These are phyloP conservation scores for Nineta flava DNA, from an alignment of 2,888 invertebrate genomes.

Conservation along the genomic window DNA sequence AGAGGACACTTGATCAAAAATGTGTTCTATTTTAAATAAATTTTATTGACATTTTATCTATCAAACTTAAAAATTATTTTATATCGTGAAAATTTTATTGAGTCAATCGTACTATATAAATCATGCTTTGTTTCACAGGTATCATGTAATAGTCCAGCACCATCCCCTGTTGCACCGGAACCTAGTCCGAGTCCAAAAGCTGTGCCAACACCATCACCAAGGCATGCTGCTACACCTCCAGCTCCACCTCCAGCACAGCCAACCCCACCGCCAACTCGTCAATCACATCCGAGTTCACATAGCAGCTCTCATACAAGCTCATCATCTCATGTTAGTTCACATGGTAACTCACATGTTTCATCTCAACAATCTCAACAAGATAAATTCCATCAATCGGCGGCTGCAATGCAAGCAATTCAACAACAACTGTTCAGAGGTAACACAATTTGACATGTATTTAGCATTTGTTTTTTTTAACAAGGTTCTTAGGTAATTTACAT, in stretches of 20 bases:
- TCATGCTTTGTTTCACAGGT: slow-evolving; percentile 9
- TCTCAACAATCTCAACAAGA: slow-evolving; percentile 20
- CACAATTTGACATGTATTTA: slow-evolving; percentile 7
- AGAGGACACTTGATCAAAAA: too few relatives aligned
- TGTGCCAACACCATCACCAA: slow-evolving; percentile 21
- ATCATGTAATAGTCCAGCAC: slow-evolving; percentile 30
- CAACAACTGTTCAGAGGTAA: slow-evolving; percentile 69
- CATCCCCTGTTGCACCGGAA: slow-evolving; percentile 37
- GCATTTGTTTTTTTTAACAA: not conserved
- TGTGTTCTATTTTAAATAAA: too few relatives aligned
- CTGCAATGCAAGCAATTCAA: slow-evolving; percentile 70
- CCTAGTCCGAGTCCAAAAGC: slow-evolving; percentile 34
- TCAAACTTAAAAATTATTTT: too few relatives aligned
- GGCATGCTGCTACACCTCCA: slow-evolving; percentile 36
- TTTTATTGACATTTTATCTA: too few relatives aligned
- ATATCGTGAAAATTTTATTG: too few relatives aligned
- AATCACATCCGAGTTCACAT: slow-evolving; percentile 13
- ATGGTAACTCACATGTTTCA: slow-evolving; percentile 13
- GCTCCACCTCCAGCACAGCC: slow-evolving; percentile 32
- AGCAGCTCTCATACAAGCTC: slow-evolving; percentile 17
- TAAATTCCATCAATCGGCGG: slow-evolving; percentile 37
- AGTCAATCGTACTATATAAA: not conserved
- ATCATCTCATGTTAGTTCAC: slow-evolving; percentile 21
- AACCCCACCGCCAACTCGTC: slow-evolving; percentile 23
- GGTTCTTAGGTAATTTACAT: slow-evolving; percentile 7